Evolutionary conservation across 2,888 invertebrate species (phyloP).

Genomic region (Thysanoteuthis rhombus): DNA sequence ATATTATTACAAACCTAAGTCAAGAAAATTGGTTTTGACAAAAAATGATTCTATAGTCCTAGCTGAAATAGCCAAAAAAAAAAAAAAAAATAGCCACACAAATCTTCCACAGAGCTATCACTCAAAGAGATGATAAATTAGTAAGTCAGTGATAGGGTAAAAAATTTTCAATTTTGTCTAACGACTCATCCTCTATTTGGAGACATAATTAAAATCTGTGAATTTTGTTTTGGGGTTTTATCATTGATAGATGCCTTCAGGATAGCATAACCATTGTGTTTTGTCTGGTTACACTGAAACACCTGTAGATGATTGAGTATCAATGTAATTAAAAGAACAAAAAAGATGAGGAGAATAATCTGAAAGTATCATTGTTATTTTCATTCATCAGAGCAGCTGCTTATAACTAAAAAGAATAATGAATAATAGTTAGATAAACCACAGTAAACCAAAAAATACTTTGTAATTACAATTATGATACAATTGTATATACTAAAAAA

Average conservation of each 20-base stretch:
- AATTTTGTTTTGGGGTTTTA: not conserved
- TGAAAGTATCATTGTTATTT: not conserved
- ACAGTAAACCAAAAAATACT: too few species aligned
- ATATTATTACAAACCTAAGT: not conserved
- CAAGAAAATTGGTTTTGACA: not conserved
- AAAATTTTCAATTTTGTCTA: not conserved
- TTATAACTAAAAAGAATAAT: too few species aligned
- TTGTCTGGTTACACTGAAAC: too few species aligned
- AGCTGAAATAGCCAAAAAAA: not conserved
- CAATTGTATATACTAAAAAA: too few species aligned
- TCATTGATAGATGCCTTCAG: not conserved
- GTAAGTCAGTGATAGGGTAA: not conserved
- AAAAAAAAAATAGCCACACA: too few species aligned
- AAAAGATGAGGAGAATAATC: not conserved
- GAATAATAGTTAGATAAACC: too few species aligned
- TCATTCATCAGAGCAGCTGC: too few species aligned
- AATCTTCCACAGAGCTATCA: not conserved
- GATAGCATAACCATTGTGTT: not conserved
- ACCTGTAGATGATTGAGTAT: not conserved
- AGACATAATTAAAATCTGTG: not conserved
- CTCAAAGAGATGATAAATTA: not conserved
- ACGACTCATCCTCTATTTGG: not conserved
- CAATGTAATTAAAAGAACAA: not conserved
- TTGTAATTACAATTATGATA: too few species aligned
- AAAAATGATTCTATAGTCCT: not conserved